A percentile compares a stretch with the other conserved stretches of the same genome.
These are phyloP conservation scores for Meteorus cinctellus DNA, from an alignment of 2,888 invertebrate species.

Conservation along the genomic window DNA sequence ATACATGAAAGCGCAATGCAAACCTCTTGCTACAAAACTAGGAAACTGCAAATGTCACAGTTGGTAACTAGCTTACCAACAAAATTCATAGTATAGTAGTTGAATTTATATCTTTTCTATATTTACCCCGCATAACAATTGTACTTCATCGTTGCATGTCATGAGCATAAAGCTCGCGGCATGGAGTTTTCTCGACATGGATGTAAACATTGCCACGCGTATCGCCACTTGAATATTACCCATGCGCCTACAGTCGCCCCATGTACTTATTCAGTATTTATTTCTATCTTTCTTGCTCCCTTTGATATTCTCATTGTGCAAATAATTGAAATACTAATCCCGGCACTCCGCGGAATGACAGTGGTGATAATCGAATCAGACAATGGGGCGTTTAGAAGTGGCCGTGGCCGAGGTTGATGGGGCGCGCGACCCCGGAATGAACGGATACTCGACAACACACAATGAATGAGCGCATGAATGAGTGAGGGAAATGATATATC, in stretches of 20 bases:
- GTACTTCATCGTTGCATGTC: neutral
- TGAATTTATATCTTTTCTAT: no score
- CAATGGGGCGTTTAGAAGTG: slow-evolving; percentile 57
- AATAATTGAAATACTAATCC: slow-evolving; percentile 73
- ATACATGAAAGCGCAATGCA: no score
- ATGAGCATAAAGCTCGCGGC: slow-evolving; percentile 32
- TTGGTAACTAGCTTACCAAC: no score
- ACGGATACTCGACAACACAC: slow-evolving; percentile 48
- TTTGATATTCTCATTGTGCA: slow-evolving; percentile 62
- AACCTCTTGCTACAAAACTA: no score
- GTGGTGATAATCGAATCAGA: slow-evolving; percentile 63
- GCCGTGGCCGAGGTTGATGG: slow-evolving; percentile 42
- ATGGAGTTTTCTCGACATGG: slow-evolving; percentile 22
- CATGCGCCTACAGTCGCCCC: slow-evolving; percentile 17
- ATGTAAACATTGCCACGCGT: slow-evolving; percentile 69
- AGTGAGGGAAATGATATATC: slow-evolving; percentile 45
- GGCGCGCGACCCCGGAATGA: slow-evolving; percentile 65
- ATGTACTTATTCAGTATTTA: slow-evolving; percentile 5
- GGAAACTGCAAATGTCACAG: no score
- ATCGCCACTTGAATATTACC: slow-evolving; percentile 65
- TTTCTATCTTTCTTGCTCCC: slow-evolving; percentile 42
- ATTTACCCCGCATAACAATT: neutral
- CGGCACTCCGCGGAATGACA: slow-evolving; percentile 59
- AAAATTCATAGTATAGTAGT: no score
- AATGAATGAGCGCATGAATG: neutral